These are phyloP conservation scores for Pachymerium ferrugineum DNA, from an alignment of 2,888 invertebrate genomes.

Conservation along the genomic window DNA sequence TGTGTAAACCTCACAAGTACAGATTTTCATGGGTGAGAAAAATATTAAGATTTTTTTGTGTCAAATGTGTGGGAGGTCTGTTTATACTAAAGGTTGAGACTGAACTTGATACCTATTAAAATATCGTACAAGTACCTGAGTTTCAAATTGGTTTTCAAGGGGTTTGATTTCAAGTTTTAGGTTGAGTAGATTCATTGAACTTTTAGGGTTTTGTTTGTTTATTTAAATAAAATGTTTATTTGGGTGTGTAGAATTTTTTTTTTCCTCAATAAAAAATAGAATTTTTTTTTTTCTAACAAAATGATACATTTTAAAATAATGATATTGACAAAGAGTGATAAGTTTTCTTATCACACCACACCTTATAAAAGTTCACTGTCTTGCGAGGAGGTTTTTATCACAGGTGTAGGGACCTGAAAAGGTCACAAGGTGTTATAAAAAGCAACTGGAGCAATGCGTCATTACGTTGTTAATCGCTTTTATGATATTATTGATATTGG, in stretches of 20 bases:
- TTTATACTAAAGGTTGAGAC: not conserved
- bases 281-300: too few relatives aligned
- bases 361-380: not conserved
- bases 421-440: slow-evolving; percentile 2
- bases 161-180: not conserved
- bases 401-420: not conserved
- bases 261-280: not conserved
- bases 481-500: not conserved
- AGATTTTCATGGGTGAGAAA: not conserved
- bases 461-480: not conserved
- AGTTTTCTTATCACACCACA: not conserved
- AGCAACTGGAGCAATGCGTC: not conserved
- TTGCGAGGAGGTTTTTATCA: not conserved
- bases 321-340: not conserved
- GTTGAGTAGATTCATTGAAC: not conserved
- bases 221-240: not conserved
- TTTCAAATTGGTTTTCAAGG: not conserved
- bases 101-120: not conserved
- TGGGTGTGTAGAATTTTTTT: not conserved
- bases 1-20: too few relatives aligned
- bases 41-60: not conserved
- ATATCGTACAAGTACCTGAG: not conserved
- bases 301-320: too few relatives aligned
- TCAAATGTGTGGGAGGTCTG: not conserved
- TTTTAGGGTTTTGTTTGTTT: not conserved